Evolutionary conservation across 92 coral and sea anemone species (phyloP).

Genomic region (Epizoanthus scotinus): DNA sequence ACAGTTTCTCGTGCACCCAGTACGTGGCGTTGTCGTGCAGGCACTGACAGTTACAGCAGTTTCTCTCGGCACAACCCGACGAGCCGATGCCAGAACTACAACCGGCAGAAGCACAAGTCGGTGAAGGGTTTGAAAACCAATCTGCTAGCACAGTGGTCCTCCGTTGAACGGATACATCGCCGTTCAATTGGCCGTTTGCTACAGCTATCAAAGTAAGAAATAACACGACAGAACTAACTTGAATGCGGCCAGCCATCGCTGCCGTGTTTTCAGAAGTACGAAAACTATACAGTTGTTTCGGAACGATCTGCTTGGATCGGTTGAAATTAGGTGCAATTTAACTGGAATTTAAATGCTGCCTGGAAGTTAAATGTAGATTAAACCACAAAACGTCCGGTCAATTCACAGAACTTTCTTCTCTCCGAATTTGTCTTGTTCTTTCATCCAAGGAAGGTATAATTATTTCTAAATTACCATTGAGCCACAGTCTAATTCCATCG

Average conservation of each 20-base stretch:
- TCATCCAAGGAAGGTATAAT: too few species aligned
- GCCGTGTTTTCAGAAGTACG: background rate
- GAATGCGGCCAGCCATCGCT: slow-evolving; percentile 12
- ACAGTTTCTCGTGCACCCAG: background rate
- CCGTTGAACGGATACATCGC: slow-evolving; percentile 5
- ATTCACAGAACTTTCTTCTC: too few species aligned
- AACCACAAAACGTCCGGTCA: too few species aligned
- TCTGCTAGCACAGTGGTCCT: background rate
- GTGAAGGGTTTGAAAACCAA: slow-evolving; percentile 20
- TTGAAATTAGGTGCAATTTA: too few species aligned
- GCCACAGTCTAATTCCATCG: background rate
- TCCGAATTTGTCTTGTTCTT: too few species aligned
- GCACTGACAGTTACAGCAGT: slow-evolving; percentile 21
- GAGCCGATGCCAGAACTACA: background rate
- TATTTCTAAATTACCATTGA: background rate
- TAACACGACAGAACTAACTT: background rate
- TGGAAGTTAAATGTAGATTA: too few species aligned
- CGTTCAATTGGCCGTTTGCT: background rate
- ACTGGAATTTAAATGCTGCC: too few species aligned
- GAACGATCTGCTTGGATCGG: too few species aligned
- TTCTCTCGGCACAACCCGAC: background rate
- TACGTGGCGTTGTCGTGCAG: background rate
- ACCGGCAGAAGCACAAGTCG: background rate
- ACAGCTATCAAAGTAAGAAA: slow-evolving; percentile 3
- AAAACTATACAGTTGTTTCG: background rate